A percentile compares a stretch with the other conserved stretches of the same genome.
Conservation (phyloP, 2,797 vertebrate genomes). For the Cercopithecus mitis region DNA sequence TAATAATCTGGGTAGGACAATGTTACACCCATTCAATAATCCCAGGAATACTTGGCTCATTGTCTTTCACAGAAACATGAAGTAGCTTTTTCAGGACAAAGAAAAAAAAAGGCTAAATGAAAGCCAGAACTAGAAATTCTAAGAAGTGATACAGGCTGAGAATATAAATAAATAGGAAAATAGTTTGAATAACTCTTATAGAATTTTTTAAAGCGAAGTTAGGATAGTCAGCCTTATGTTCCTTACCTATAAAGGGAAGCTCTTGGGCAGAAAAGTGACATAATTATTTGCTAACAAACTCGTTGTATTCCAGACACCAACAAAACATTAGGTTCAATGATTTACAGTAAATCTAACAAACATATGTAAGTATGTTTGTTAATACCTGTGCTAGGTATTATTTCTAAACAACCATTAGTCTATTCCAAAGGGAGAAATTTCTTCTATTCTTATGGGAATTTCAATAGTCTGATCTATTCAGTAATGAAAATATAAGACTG, state of each 20-base stretch:
- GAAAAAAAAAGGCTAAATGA: neutral
- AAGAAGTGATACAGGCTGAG: neutral
- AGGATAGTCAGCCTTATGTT: neutral
- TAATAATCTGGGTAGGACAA: neutral
- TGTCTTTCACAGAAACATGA: neutral
- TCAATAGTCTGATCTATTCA: neutral
- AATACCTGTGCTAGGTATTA: neutral
- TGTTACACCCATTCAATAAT: neutral
- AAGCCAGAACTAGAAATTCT: constrained; percentile 27
- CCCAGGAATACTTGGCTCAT: neutral
- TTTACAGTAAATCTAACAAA: neutral
- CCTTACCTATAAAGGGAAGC: neutral
- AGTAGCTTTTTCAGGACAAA: neutral
- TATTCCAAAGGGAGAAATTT: neutral
- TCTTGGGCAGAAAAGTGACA: neutral
- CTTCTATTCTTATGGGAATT: neutral
- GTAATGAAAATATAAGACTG: neutral
- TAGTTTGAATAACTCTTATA: neutral
- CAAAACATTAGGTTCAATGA: neutral
- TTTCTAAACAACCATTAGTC: neutral
- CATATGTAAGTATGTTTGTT: neutral
- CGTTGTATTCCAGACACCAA: neutral
- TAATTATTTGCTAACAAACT: neutral
- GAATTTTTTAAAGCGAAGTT: neutral
- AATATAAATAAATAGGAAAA: neutral